Base-by-base conservation (phyloP, 2,113 vertebrate genomes). In the Atlantisia rogersi region DNA sequence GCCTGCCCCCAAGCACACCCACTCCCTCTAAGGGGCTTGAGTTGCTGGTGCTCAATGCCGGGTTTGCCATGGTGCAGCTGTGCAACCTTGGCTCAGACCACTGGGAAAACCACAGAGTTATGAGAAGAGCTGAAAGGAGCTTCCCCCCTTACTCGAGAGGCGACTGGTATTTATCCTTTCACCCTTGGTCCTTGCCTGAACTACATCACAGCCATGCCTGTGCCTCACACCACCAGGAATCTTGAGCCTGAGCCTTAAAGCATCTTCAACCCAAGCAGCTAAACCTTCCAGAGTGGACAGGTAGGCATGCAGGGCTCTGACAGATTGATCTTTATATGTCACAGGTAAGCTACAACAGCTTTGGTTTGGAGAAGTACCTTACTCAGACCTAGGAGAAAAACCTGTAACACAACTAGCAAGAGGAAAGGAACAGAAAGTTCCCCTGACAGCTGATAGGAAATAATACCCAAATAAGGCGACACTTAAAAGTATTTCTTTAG, bases 181-280 rank as follows among this genome's bases (percentile, higher is more conserved):
- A 15, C 11, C n/a, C 20, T 3, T n/a, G 26, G 73, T 44, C 60
- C 46, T 21, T 63, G 31, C 7, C 37, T 1, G 1, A 75, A 11
- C 37, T 84, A 11, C 0, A 0, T 8, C 9, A 4, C 31, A 75
- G 65, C 56, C 3, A 0, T 24, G 24, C 21, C n/a, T 44, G 8
- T 35, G 48, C 50, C 52, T 75, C 6, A 11, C 7, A 32, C 29
- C 68, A 35, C 9, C 35, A 82, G 75, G 13, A 10, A 68, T 35
- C 32, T 35, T 15, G 5, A 86, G 46, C 25, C 70, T 71, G 44
- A 79, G 11, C 28, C 37, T 10, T 7, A 55, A 1, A 29, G 1
- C 35, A 67, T 44, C 73, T 81, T 65, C 81, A 58, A 48, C 12
- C 29, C 19, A 58, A 52, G 55, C 8, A 53, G 21, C 52, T 74